These are phyloP conservation scores for Tenthredo livida DNA, from an alignment of 2,888 invertebrate genomes.

Conservation along the genomic window DNA sequence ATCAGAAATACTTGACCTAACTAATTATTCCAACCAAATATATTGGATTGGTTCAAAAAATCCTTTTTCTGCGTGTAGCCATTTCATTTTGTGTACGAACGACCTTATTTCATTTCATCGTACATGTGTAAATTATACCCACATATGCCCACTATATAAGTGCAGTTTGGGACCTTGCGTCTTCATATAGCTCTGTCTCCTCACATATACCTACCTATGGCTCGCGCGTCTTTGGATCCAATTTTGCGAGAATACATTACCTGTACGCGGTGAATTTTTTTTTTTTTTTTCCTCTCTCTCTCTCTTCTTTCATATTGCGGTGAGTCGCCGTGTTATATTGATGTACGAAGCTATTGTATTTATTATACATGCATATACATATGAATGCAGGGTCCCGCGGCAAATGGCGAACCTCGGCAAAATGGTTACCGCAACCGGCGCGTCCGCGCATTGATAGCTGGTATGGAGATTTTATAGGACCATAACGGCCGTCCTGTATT, in stretches of 20 bases:
- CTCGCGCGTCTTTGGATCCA: background rate
- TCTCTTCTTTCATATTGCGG: background rate
- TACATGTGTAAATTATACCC: background rate
- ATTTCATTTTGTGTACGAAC: background rate
- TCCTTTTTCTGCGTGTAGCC: too few relatives aligned
- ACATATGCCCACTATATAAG: background rate
- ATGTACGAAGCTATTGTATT: slow-evolving; percentile 34
- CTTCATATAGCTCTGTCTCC: background rate
- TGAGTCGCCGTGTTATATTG: background rate
- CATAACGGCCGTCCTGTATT: slow-evolving; percentile 62
- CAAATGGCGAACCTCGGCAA: slow-evolving; percentile 40
- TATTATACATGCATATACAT: slow-evolving; percentile 4
- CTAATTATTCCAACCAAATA: too few relatives aligned
- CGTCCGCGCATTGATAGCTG: slow-evolving; percentile 48
- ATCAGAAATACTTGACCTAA: too few relatives aligned
- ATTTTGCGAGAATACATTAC: slow-evolving; percentile 14
- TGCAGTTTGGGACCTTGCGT: slow-evolving; percentile 3
- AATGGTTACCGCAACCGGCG: slow-evolving; percentile 41
- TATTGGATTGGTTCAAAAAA: too few relatives aligned
- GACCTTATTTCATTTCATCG: background rate
- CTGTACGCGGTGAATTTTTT: background rate
- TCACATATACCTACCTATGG: too few relatives aligned
- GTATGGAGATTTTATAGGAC: slow-evolving; percentile 67
- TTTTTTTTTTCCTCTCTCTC: background rate
- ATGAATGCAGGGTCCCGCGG: slow-evolving; percentile 5